phyloP scores from a whole-genome alignment of 2,113 vertebrate genomes.

The Leptocoma aspasia region DNA sequence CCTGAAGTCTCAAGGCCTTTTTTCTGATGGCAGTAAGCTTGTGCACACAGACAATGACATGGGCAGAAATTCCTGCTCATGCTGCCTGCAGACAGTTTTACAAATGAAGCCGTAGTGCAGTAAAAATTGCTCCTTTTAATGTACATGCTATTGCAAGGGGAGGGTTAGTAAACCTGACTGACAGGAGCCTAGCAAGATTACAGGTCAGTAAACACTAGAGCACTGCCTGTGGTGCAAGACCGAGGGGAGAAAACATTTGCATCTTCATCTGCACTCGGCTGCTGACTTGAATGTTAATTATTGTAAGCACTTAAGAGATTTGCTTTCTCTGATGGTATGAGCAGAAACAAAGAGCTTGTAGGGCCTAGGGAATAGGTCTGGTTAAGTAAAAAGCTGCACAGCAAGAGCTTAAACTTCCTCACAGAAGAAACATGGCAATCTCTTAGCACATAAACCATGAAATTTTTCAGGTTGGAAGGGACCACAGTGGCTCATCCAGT shows the following conservation, averaged over 20 bases:
- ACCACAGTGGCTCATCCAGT: neutral
- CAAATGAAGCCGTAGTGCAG: neutral
- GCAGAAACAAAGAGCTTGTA: neutral
- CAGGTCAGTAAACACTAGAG: neutral
- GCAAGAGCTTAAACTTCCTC: neutral
- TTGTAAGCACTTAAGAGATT: neutral
- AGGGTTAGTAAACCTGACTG: neutral
- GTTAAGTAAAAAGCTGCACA: neutral
- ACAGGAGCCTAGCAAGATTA: neutral
- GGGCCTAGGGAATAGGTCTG: neutral
- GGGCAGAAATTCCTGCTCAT: neutral
- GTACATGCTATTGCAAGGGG: neutral
- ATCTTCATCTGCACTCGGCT: neutral
- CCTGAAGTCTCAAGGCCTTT: neutral
- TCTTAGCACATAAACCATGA: neutral
- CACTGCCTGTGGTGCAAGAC: neutral
- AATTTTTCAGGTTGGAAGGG: neutral
- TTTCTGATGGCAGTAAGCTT: neutral
- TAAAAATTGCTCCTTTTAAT: neutral
- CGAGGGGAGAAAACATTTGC: neutral
- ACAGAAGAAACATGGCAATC: neutral
- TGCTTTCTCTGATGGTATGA: neutral
- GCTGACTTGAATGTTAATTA: conserved; percentile 5
- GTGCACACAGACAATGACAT: neutral
- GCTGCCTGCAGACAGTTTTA: neutral